These are phyloP conservation scores for Cryptotermes secundus DNA, from an alignment of 1,140 invertebrate species.

Conservation along the genomic window DNA sequence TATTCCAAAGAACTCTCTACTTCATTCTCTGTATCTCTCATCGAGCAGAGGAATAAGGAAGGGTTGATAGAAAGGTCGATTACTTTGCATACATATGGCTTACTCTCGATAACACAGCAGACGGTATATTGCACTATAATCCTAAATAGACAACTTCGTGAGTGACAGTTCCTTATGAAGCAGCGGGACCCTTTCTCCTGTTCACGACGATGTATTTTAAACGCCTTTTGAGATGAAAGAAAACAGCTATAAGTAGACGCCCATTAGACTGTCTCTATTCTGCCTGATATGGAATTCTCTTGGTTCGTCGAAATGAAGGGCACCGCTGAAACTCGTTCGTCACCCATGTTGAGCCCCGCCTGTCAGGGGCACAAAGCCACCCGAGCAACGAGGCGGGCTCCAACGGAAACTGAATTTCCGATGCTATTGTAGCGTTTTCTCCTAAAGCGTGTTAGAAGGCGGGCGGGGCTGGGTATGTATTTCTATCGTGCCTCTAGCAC, in stretches of 20 bases:
- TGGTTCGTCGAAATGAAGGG: neutral
- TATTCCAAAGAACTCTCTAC: too few relatives aligned
- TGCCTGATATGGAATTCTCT: neutral
- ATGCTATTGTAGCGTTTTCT: constrained; percentile 8
- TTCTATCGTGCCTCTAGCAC: neutral
- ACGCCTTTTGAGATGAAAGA: neutral
- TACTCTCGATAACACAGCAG: neutral
- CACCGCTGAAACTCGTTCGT: neutral
- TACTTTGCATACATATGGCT: neutral
- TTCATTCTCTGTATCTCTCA: too few relatives aligned
- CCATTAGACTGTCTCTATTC: neutral
- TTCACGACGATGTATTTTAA: neutral
- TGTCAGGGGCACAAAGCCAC: constrained; percentile 9
- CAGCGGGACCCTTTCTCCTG: neutral
- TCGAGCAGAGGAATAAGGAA: too few relatives aligned
- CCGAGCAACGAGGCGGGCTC: neutral
- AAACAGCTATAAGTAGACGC: neutral
- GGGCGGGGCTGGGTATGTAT: too few relatives aligned
- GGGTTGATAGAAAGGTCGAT: neutral
- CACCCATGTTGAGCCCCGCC: neutral
- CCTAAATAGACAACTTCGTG: neutral
- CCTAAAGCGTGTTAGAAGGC: neutral
- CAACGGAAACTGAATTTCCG: constrained; percentile 6
- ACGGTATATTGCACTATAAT: neutral
- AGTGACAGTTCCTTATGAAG: neutral